These are phyloP conservation scores for Meriones psammophilus DNA, from an alignment of 2,797 vertebrate genomes.

Conservation along the genomic window DNA sequence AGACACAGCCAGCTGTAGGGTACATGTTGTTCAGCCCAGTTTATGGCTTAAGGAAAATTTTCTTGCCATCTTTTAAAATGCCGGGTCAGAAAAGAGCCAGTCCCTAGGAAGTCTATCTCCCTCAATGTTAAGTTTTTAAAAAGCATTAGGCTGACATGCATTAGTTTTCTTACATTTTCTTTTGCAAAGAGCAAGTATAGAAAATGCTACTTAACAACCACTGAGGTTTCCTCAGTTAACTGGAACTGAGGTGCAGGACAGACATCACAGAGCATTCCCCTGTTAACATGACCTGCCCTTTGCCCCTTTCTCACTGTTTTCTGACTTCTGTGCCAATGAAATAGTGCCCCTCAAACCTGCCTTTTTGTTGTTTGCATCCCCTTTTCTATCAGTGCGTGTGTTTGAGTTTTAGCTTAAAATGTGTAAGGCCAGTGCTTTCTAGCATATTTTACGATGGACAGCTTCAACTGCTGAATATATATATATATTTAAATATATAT, in stretches of 20 bases:
- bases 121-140: constrained; percentile 23
- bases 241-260: constrained; percentile 1
- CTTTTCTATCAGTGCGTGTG: background rate
- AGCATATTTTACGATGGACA: constrained; percentile 9
- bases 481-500: too few relatives aligned
- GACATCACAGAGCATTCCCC: background rate
- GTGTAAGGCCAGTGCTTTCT: background rate
- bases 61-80: background rate
- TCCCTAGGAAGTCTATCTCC: background rate
- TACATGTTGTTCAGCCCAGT: background rate
- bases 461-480: background rate
- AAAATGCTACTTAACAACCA: background rate
- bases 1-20: background rate
- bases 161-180: background rate
- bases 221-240: background rate
- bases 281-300: background rate
- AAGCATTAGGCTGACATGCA: background rate
- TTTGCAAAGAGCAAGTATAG: background rate
- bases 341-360: background rate
- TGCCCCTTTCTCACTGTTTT: background rate
- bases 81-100: background rate
- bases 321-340: background rate
- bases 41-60: background rate
- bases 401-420: constrained; percentile 35
- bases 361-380: constrained; percentile 12